phyloP scores from a whole-genome alignment of 2,888 invertebrate genomes.

The Theretra japonica region DNA sequence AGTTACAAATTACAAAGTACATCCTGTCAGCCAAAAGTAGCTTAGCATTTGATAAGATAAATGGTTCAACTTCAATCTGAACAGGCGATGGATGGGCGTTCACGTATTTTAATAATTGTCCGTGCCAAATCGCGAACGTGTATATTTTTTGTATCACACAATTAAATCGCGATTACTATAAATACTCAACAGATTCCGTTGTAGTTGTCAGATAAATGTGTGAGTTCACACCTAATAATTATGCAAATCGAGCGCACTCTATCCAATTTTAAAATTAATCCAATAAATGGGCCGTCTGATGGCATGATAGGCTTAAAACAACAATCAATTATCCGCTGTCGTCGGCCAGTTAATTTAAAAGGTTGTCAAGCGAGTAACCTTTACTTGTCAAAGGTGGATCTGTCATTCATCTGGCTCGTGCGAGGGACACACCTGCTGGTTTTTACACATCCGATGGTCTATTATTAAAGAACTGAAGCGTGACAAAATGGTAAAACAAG shows the following conservation, averaged over 20 bases:
- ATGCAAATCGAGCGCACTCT: slow-evolving; percentile 21
- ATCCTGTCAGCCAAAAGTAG: slow-evolving; percentile 11
- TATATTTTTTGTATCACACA: not conserved
- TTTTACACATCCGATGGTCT: slow-evolving; percentile 31
- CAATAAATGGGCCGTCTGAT: slow-evolving; percentile 37
- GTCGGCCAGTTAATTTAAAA: slow-evolving; percentile 39
- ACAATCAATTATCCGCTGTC: slow-evolving; percentile 46
- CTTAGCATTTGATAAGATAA: slow-evolving; percentile 10
- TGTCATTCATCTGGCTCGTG: slow-evolving; percentile 36
- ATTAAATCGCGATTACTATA: not conserved
- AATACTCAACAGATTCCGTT: not conserved
- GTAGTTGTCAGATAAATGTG: not conserved
- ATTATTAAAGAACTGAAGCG: slow-evolving; percentile 24
- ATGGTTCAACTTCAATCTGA: not conserved
- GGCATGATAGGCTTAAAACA: slow-evolving; percentile 49
- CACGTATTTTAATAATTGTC: not conserved
- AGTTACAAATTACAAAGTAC: not conserved
- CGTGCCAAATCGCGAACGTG: not conserved
- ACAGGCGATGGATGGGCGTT: not conserved
- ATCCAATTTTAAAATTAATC: slow-evolving; percentile 39
- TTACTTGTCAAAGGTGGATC: slow-evolving; percentile 50
- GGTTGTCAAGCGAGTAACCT: slow-evolving; percentile 54
- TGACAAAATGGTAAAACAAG: slow-evolving; percentile 17
- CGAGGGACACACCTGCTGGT: slow-evolving; percentile 38
- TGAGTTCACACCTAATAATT: slow-evolving; percentile 16